phyloP scores from a whole-genome alignment of 2,797 vertebrate species.

The Tympanoctomys barrerae region DNA sequence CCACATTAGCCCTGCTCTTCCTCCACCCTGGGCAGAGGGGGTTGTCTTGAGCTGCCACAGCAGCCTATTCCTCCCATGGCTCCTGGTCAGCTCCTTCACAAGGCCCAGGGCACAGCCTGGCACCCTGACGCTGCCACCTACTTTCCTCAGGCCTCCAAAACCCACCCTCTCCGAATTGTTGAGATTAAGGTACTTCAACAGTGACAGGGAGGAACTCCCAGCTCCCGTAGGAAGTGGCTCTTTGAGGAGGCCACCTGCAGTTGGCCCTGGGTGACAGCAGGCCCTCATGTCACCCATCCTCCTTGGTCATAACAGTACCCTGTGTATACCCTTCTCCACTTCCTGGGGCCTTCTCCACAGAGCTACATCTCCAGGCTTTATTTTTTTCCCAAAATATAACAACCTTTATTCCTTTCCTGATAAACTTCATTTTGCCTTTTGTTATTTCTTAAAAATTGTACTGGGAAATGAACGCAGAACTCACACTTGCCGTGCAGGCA shows the following conservation, averaged over 20 bases:
- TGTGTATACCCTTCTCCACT: background rate
- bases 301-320: background rate
- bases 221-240: background rate
- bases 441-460: too few relatives aligned
- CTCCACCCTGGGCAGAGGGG: fast-evolving
- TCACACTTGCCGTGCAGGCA: too few relatives aligned
- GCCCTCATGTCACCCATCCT: fast-evolving
- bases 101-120: background rate
- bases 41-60: background rate
- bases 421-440: too few relatives aligned
- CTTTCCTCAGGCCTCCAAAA: background rate
- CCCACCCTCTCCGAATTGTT: background rate
- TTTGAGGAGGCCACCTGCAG: fast-evolving
- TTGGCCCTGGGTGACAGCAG: background rate
- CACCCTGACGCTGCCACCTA: background rate
- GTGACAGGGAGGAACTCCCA: background rate
- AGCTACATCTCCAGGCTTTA: too few relatives aligned
- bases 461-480: too few relatives aligned
- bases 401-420: too few relatives aligned
- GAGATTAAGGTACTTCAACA: background rate
- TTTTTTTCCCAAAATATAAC: too few relatives aligned
- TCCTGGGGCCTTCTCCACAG: background rate
- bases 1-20: background rate
- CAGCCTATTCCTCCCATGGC: background rate
- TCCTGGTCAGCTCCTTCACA: background rate